Evolutionary conservation across 2,113 vertebrate genomes (phyloP), one percentile per base, ranked within the genome.

Genomic region (Forbesichthys papilliferus): DNA sequence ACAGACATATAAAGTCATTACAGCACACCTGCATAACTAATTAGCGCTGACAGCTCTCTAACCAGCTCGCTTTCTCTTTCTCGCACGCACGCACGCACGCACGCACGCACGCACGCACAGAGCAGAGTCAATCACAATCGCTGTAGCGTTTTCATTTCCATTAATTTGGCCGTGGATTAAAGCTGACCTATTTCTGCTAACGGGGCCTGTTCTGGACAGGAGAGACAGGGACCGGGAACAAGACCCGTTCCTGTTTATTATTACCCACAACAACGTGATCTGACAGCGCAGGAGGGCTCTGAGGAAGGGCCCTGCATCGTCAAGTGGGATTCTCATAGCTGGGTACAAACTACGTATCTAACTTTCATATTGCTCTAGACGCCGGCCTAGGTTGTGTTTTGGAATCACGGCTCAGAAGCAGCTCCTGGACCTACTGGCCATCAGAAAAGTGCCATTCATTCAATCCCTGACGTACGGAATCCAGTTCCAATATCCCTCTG

Each of bases 81-180:
- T n/a, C 33, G 4, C 10, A 48, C 42, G 20, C 61, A 63, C 46
- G 20, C 13, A 63, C n/a, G 6, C 61, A 46, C 59, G 74, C 68
- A 68, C 63, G 68, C 69, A 62, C 64, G 71, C n/a, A 63, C 61
- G 1, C 3, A 62, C 61, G 16, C 33, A 11, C 56, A 69, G 62
- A 61, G 42, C 53, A 57, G 75, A 79, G 86, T 88, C 88, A 88
- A 82, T 91, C 87, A 86, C 84, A 88, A 88, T 84, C 81, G 76
- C 64, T 87, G 27, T 27, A 83, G 78, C 73, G 62, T 88, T 92
- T 88, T 89, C 80, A 88, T 88, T 90, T 85, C 79, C 84, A 90
- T 89, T 87, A 86, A 90, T 90, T 88, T 88, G 81, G 77, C 75
- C 74, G 69, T 78, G 87, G 91, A 92, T 92, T 90, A 91, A 90